Base-by-base conservation (phyloP, 2,113 vertebrate species). In the Psittacula cyanocephala region DNA sequence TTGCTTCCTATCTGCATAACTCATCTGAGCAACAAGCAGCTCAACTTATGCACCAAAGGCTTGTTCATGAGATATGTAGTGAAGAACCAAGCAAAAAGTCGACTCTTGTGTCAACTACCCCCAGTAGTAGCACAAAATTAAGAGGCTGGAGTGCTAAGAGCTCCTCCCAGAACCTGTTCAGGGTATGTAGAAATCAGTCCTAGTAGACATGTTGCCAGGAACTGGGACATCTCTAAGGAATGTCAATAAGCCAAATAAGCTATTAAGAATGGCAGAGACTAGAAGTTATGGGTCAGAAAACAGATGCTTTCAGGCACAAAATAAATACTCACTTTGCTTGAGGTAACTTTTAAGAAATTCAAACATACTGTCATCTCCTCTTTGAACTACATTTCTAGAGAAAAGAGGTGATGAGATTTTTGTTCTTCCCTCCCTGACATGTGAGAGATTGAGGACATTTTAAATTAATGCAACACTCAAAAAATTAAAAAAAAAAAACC, bases 261-360 rank as follows among this genome's bases (percentile, higher is more conserved):
- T 35, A 8, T 88, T 88, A 60, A 78, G 82, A 89, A 47, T 62
- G 77, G 19, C 31, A 50, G 53, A 67, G 35, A 59, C 43, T 63
- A 63, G 77, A 53, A 88, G 31, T 76, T 82, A 70, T n/a, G 67
- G 57, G 33, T 87, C 44, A 81, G 69, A 78, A 91, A 95, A 68
- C n/a, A 59, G 55, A 79, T 75, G 50, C 65, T 92, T 93, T 92
- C 37, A 70, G 81, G 78, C 72, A 91, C 44, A 85, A 81, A 78
- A 75, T 71, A 80, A 84, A 90, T 85, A 86, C 68, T 87, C 20
- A 64, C 76, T 92, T 87, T 95, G 57, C 70, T 65, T 88, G 60
- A 84, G 75, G 90, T 62, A 44, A 85, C 68, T 60, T 90, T 6
- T 80, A 80, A 91, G 82, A 85, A 75, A 89, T 80, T 91, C 62